Conservation (phyloP, 2,888 invertebrate genomes). For the Tenthredo scrophulariae region DNA sequence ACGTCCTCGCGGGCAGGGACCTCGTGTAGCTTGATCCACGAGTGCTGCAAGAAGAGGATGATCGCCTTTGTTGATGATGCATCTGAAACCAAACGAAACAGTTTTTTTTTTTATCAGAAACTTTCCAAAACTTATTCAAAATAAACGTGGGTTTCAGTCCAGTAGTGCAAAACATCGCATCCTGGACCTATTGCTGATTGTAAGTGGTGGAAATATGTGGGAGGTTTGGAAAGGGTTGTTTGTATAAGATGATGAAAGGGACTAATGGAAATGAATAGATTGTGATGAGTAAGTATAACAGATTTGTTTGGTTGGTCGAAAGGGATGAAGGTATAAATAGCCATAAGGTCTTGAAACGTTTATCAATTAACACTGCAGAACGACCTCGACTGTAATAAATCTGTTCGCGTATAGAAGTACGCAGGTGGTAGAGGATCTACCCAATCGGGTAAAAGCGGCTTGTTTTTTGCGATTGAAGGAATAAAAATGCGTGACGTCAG, state of each 20-base stretch:
- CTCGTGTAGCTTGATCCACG: slow-evolving; percentile 60
- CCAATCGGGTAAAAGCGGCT: neutral
- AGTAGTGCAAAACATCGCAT: neutral
- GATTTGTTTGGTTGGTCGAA: neutral
- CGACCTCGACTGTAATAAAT: slow-evolving; percentile 44
- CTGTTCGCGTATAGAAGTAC: neutral
- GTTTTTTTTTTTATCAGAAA: neutral
- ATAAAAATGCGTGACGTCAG: slow-evolving; percentile 23
- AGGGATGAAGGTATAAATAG: slow-evolving; percentile 27
- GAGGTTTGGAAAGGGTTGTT: neutral
- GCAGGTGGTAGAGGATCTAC: slow-evolving; percentile 4
- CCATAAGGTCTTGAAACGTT: slow-evolving; percentile 16
- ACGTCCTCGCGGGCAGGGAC: slow-evolving; percentile 57
- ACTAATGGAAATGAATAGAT: slow-evolving; percentile 45
- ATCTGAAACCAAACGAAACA: slow-evolving; percentile 67
- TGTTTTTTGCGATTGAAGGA: neutral
- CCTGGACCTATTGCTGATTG: neutral
- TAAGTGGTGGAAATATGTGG: neutral
- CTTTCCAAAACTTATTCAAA: neutral
- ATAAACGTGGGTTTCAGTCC: neutral
- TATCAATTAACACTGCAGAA: slow-evolving; percentile 31
- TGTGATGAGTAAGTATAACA: neutral
- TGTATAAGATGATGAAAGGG: neutral
- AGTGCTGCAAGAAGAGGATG: slow-evolving; percentile 59
- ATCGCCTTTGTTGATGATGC: slow-evolving; percentile 70